Percentiles rank a stretch among this genome's conserved stretches.
Conservation (phyloP, 2,113 vertebrate genomes). For the Barnardius zonarius region DNA sequence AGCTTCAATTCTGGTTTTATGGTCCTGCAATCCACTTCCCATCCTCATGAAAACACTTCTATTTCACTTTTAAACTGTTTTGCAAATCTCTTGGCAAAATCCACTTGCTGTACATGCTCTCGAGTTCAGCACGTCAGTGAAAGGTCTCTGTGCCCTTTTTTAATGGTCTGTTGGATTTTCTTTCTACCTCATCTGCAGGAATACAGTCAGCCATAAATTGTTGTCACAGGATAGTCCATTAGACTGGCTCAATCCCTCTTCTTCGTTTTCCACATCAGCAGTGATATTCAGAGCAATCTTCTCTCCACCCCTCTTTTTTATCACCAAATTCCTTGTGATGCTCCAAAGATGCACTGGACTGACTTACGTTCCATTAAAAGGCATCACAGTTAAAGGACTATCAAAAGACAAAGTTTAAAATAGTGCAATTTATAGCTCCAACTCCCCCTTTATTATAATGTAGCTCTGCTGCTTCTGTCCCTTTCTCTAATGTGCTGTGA, state of each 20-base stretch:
- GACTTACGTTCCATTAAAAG: background rate
- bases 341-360: background rate
- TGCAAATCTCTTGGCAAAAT: background rate
- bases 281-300: background rate
- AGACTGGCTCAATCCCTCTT: background rate
- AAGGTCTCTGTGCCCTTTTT: background rate
- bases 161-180: background rate
- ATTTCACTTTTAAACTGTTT: background rate
- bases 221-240: background rate
- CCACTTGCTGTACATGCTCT: background rate
- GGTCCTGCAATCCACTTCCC: background rate
- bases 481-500: background rate
- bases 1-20: background rate
- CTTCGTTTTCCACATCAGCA: background rate
- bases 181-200: background rate
- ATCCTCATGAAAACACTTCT: background rate
- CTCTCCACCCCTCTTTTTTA: background rate
- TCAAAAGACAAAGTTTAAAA: background rate
- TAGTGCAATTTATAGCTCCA: background rate
- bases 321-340: background rate
- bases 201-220: background rate
- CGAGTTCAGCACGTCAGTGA: background rate
- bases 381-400: background rate
- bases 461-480: background rate
- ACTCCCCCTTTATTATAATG: background rate